These are phyloP conservation scores for Sarcophaga bullata DNA, from an alignment of 1,140 invertebrate genomes.

Conservation along the genomic window DNA sequence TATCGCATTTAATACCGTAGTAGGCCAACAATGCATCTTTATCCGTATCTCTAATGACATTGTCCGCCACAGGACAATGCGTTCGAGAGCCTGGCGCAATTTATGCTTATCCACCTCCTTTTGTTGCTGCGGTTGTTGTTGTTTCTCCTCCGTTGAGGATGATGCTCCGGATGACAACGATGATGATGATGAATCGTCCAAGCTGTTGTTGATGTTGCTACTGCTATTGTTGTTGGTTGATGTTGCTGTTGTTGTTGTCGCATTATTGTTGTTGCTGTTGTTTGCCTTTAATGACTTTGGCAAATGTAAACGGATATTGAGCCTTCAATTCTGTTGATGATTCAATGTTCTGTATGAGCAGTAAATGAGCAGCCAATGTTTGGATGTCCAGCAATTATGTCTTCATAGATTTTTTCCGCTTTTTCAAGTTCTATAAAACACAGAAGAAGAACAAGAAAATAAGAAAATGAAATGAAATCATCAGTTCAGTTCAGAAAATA, in stretches of 20 bases:
- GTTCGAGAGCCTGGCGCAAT: conserved; percentile 59
- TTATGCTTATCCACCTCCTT: conserved; percentile 56
- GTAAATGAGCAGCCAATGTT: conserved; percentile 79
- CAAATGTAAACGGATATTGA: conserved; percentile 65
- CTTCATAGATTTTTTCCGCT: conserved; percentile 79
- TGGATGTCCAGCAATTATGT: conserved; percentile 75
- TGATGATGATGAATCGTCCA: conserved; percentile 20
- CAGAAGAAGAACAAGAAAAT: conserved; percentile 42
- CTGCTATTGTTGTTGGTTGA: not conserved
- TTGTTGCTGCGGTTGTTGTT: conserved; percentile 40
- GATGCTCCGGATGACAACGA: not conserved
- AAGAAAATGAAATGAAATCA: conserved; percentile 42
- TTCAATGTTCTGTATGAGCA: conserved; percentile 82
- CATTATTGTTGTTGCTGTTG: conserved; percentile 34
- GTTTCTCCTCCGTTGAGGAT: conserved; percentile 58
- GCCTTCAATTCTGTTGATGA: conserved; percentile 66
- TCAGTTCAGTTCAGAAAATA: not conserved
- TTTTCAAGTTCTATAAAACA: conserved; percentile 71
- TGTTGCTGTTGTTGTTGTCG: not conserved
- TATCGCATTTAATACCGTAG: conserved; percentile 83
- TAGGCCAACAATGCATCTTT: conserved; percentile 78
- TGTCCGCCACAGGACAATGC: conserved; percentile 71
- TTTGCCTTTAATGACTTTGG: conserved; percentile 45
- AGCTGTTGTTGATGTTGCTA: not conserved
- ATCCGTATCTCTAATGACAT: conserved; percentile 79